These are phyloP conservation scores for Druceiella hillmani DNA, from an alignment of 2,888 invertebrate genomes.

Conservation along the genomic window DNA sequence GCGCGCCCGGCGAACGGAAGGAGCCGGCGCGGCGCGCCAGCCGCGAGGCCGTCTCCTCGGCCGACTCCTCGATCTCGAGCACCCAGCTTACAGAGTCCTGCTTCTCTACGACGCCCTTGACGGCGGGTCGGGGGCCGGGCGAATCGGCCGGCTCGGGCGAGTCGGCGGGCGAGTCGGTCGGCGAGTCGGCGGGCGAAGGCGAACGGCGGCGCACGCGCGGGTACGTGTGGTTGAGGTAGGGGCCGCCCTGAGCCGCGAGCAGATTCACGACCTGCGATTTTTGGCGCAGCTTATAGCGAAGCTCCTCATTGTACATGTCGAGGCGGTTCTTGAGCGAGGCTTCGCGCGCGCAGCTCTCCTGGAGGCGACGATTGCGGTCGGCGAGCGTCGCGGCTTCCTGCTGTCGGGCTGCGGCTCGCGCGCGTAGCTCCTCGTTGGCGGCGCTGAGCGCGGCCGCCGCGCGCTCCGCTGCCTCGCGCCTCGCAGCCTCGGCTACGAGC, in stretches of 20 bases:
- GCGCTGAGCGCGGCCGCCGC: constrained; percentile 74
- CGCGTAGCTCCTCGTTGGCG: constrained; percentile 80
- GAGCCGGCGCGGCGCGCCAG: constrained; percentile 62
- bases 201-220: constrained; percentile 40
- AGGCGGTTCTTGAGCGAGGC: constrained; percentile 72
- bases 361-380: constrained; percentile 64
- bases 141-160: constrained; percentile 38
- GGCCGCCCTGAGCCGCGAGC: constrained; percentile 32
- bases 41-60: constrained; percentile 65
- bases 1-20: constrained; percentile 56
- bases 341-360: constrained; percentile 70
- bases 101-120: constrained; percentile 80
- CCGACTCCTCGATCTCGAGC: constrained; percentile 70
- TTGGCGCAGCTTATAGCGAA: constrained; percentile 80
- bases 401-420: constrained; percentile 67
- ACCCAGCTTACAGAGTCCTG: constrained; percentile 85
- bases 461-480: constrained; percentile 64
- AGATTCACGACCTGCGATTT: constrained; percentile 61
- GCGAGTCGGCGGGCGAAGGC: constrained; percentile 39
- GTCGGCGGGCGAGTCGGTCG: constrained; percentile 30
- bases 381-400: constrained; percentile 59
- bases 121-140: constrained; percentile 64
- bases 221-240: constrained; percentile 40
- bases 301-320: constrained; percentile 80
- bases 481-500: constrained; percentile 66